Base-by-base conservation (phyloP, 1,140 invertebrate species). In the Nasonia giraulti region DNA sequence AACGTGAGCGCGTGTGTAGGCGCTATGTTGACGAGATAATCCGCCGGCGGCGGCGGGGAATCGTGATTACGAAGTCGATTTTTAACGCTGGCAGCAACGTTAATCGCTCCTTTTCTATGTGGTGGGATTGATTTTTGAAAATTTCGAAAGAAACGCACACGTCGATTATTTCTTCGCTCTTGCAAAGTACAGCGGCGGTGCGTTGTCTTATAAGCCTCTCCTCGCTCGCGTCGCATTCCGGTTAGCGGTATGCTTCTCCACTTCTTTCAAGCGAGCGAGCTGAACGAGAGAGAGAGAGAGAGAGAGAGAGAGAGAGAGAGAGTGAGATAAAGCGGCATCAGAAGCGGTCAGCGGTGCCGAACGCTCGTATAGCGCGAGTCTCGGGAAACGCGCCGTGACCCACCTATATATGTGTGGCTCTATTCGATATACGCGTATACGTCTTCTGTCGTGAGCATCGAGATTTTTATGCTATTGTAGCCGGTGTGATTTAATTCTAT, bases 241-340 rank as follows among this genome's bases (percentile, higher is more conserved):
- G 87, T 90, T 89, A 90, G 88, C 89, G 89, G 87, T 89, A 82
- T 27, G 76, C 50, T 12, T 11, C 23, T 31, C 76, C 3, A 50
- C 47, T n/a, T 74, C 47, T 37, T 27, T 7, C n/a, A 8, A 10
- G 11, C 2, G 27, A 27, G 6, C 14, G 11, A n/a, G 23, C 33
- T 20, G 47, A 2, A 12, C 12, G 17, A 74, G 31, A 79, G 31
- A 33, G n/a, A 40, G 23, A 33, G 37, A 31, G 8, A 23, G 33
- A 71, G 62, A 17, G 33, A 71, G 62, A 17, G n/a, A n/a, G n/a
- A n/a, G n/a, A n/a, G n/a, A n/a, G n/a, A n/a, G n/a, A n/a, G n/a
- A 62, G 31, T 75, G 7, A 62, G 12, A 55, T 62, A 62, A 23
- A 10, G 33, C 27, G 47, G 50, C 47, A 37, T 37, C 33, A 20